A percentile compares a stretch with the other conserved stretches of the same genome.
These are phyloP conservation scores for Drosophila micromelanica DNA, from an alignment of 1,140 invertebrate species.

Conservation along the genomic window DNA sequence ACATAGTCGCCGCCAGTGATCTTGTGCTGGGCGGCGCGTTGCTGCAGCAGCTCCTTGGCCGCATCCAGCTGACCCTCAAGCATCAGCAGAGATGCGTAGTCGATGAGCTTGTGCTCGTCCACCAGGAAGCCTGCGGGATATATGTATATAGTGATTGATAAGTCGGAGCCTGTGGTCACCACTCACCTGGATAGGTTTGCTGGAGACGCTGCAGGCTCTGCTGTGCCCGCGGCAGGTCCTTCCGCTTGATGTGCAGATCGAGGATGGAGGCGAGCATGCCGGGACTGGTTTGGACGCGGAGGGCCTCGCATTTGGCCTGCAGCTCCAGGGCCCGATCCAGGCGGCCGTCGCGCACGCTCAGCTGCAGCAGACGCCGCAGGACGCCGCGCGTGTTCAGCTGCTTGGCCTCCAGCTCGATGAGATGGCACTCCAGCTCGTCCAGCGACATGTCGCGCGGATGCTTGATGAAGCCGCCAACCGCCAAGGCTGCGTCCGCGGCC, in stretches of 20 bases:
- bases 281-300: slow-evolving; percentile 79
- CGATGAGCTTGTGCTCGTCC: slow-evolving; percentile 85
- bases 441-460: slow-evolving; percentile 85
- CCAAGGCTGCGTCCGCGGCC: slow-evolving; percentile 25
- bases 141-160: no score
- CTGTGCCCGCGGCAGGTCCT: slow-evolving; percentile 80
- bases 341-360: slow-evolving; percentile 81
- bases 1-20: slow-evolving; percentile 60
- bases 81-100: slow-evolving; percentile 84
- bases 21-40: slow-evolving; percentile 49
- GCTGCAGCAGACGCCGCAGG: slow-evolving; percentile 85
- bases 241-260: slow-evolving; percentile 80
- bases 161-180: neutral
- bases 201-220: slow-evolving; percentile 67
- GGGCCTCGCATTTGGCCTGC: slow-evolving; percentile 73
- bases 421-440: slow-evolving; percentile 85
- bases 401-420: slow-evolving; percentile 85
- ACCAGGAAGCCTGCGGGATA: slow-evolving; percentile 78
- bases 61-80: slow-evolving; percentile 75
- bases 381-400: slow-evolving; percentile 84
- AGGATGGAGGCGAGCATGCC: slow-evolving; percentile 85
- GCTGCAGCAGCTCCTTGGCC: slow-evolving; percentile 83
- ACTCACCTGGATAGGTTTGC: slow-evolving; percentile 64
- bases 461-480: slow-evolving; percentile 58
- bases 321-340: slow-evolving; percentile 84